Conservation (phyloP, 2,113 vertebrate species). For the Melospiza melodia region DNA sequence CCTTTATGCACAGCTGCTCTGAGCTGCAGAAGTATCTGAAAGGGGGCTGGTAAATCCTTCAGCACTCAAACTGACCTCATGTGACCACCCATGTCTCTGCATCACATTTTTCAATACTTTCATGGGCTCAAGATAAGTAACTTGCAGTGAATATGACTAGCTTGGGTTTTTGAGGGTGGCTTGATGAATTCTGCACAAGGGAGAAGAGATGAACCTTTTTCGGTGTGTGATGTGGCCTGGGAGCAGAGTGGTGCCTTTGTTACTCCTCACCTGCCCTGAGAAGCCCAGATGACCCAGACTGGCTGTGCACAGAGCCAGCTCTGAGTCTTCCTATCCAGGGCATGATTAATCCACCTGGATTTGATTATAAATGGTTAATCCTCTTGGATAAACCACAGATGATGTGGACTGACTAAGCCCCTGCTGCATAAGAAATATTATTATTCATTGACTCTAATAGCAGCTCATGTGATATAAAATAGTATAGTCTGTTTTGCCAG, state of each 20-base stretch:
- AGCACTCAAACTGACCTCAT: not conserved
- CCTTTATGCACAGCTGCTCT: not conserved
- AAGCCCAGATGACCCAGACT: not conserved
- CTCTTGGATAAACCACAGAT: constrained; percentile 14
- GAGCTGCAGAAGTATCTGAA: not conserved
- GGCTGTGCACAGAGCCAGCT: not conserved
- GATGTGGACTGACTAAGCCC: constrained; percentile 8
- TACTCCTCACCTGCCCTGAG: not conserved
- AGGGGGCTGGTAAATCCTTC: not conserved
- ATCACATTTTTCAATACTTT: not conserved
- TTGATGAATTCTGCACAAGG: not conserved
- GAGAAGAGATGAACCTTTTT: not conserved
- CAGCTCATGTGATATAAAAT: constrained; percentile 2
- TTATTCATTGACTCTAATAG: constrained; percentile 19
- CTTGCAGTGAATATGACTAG: not conserved
- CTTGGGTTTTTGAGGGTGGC: not conserved
- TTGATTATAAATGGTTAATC: constrained; percentile 57
- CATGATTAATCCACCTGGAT: constrained; percentile 58
- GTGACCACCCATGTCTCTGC: not conserved
- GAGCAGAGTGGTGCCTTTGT: fast-evolving
- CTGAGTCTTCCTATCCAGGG: not conserved
- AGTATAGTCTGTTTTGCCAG: constrained; percentile 1
- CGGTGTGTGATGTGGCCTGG: not conserved
- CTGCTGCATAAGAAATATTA: not conserved
- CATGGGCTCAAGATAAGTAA: not conserved